Conservation (phyloP, 2,888 invertebrate species). For the Frankliniella intonsa region DNA sequence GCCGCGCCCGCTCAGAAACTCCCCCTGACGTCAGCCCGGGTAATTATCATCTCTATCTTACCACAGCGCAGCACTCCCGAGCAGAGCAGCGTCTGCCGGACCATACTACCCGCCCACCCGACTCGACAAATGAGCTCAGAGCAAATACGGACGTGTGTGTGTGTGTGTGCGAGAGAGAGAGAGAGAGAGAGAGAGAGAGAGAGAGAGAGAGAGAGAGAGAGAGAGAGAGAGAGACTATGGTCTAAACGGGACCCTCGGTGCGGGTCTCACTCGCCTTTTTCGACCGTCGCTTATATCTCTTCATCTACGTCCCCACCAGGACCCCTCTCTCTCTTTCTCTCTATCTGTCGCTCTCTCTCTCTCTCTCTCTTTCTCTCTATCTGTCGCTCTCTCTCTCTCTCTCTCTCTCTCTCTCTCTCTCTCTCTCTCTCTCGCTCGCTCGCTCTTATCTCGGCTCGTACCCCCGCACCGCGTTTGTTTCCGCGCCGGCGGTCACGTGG, state of each 20-base stretch:
- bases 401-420: background rate
- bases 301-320: background rate
- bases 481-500: too few relatives aligned
- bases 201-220: background rate
- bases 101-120: too few relatives aligned
- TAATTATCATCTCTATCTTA: too few relatives aligned
- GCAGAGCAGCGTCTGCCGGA: too few relatives aligned
- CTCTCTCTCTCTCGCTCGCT: background rate
- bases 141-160: too few relatives aligned
- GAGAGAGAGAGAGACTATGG: background rate
- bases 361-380: background rate
- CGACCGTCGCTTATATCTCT: background rate
- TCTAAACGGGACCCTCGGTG: background rate
- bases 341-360: background rate
- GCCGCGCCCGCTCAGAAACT: too few relatives aligned
- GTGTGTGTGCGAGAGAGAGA: too few relatives aligned
- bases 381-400: background rate
- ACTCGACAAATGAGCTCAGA: too few relatives aligned
- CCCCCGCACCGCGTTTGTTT: too few relatives aligned
- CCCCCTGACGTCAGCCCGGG: too few relatives aligned
- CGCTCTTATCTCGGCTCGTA: too few relatives aligned
- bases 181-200: background rate
- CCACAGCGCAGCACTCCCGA: too few relatives aligned
- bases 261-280: background rate
- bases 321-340: background rate